Evolutionary conservation across 2,113 vertebrate species (phyloP).

Genomic region (Paraplagusia blochii): DNA sequence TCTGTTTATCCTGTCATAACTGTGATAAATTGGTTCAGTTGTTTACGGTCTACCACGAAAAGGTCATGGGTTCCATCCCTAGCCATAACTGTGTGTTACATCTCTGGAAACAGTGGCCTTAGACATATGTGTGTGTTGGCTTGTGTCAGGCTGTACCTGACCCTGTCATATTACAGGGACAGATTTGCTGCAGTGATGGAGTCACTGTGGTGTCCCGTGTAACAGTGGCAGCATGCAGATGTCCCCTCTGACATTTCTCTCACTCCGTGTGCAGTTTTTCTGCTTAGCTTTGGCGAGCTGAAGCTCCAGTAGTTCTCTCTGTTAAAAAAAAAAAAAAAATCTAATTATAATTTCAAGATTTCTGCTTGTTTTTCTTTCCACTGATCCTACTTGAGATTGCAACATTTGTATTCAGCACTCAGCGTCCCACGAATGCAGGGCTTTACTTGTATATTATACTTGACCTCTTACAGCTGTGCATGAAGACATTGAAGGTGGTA

Average conservation of each 20-base stretch:
- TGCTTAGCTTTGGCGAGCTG: slow-evolving; percentile 17
- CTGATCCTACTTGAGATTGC: neutral
- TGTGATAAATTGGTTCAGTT: too few species aligned
- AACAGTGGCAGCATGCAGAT: slow-evolving; percentile 49
- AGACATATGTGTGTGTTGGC: slow-evolving; percentile 2
- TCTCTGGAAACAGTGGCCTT: neutral
- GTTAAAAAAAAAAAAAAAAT: neutral
- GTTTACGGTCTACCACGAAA: too few species aligned
- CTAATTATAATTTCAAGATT: neutral
- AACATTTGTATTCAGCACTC: neutral
- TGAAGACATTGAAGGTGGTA: slow-evolving; percentile 15
- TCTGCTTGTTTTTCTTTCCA: neutral
- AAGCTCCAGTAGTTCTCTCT: slow-evolving; percentile 17
- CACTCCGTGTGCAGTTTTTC: slow-evolving; percentile 19
- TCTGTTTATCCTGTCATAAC: too few species aligned
- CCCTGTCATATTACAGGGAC: slow-evolving; percentile 37
- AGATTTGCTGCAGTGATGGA: slow-evolving; percentile 39
- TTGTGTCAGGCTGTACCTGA: slow-evolving; percentile 9
- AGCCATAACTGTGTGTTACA: neutral
- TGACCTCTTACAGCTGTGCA: slow-evolving; percentile 20
- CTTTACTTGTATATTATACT: slow-evolving; percentile 4
- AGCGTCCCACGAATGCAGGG: slow-evolving; percentile 5
- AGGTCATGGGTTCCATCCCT: too few species aligned
- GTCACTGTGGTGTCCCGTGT: slow-evolving; percentile 9
- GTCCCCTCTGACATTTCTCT: slow-evolving; percentile 34